Percentiles rank a stretch among this genome's conserved stretches.
Evolutionary conservation across 2,113 vertebrate genomes (phyloP).

Genomic region (Thalassarche chlororhynchos): DNA sequence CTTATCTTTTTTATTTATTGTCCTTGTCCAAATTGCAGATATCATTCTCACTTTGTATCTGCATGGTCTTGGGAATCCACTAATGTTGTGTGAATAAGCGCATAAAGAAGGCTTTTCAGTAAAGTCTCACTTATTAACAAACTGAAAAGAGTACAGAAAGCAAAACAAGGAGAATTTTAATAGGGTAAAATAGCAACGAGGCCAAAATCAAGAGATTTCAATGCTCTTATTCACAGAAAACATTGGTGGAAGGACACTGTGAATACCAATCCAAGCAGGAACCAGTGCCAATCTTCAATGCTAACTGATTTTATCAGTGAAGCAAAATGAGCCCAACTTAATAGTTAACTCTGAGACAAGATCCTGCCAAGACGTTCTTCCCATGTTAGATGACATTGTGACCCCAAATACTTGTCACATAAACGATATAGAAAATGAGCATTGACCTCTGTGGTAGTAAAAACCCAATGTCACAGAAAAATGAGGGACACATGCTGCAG

Average conservation of each 20-base stretch:
- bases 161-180: background rate
- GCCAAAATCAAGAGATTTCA: background rate
- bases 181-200: background rate
- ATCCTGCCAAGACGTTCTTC: background rate
- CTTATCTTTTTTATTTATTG: background rate
- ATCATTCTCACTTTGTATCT: background rate
- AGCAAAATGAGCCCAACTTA: background rate
- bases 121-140: background rate
- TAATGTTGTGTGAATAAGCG: background rate
- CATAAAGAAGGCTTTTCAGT: background rate
- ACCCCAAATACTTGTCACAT: background rate
- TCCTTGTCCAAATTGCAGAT: background rate
- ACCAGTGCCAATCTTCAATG: background rate
- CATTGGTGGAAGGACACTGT: background rate
- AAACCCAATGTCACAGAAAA: background rate
- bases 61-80: background rate
- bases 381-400: background rate
- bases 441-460: background rate
- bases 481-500: background rate
- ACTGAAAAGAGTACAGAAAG: background rate
- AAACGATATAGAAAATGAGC: background rate
- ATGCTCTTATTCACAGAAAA: background rate
- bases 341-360: background rate
- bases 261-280: background rate
- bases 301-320: slow-evolving; percentile 15